Conservation (phyloP, 2,797 vertebrate species). For the Megalops cyprinoides region DNA sequence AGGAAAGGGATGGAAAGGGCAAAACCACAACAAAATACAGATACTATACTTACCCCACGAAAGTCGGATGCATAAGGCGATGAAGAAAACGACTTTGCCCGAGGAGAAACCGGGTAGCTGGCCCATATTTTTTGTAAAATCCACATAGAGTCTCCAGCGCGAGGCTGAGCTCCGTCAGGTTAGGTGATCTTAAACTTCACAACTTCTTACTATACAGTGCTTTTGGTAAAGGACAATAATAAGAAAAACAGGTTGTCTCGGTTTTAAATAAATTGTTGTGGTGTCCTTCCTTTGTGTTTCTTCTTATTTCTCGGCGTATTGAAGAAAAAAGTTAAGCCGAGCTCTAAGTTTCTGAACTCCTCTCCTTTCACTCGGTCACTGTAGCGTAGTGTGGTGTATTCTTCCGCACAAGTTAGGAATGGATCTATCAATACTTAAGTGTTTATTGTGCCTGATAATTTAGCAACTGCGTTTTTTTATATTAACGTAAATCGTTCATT, state of each 20-base stretch:
- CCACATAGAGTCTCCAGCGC: constrained; percentile 80
- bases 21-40: neutral
- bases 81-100: constrained; percentile 65
- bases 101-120: constrained; percentile 69
- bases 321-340: constrained; percentile 26
- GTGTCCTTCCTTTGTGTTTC: neutral
- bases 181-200: constrained; percentile 51
- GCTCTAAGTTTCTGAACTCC: constrained; percentile 53
- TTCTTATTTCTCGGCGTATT: neutral
- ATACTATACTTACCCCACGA: constrained; percentile 67
- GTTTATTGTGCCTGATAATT: neutral
- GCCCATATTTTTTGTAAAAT: constrained; percentile 79
- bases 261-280: neutral
- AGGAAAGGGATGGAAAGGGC: neutral
- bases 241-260: neutral
- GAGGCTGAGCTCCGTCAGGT: constrained; percentile 61
- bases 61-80: constrained; percentile 63
- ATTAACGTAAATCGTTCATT: neutral
- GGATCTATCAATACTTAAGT: constrained; percentile 60
- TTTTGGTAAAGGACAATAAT: neutral
- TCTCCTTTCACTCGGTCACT: constrained; percentile 48
- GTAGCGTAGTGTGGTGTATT: constrained; percentile 60
- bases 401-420: constrained; percentile 69
- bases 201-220: neutral
- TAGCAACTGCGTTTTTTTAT: neutral